Percentiles rank a stretch among this genome's conserved stretches.
These are phyloP conservation scores for Magallana gigas DNA, from an alignment of 1,140 invertebrate species.

Conservation along the genomic window DNA sequence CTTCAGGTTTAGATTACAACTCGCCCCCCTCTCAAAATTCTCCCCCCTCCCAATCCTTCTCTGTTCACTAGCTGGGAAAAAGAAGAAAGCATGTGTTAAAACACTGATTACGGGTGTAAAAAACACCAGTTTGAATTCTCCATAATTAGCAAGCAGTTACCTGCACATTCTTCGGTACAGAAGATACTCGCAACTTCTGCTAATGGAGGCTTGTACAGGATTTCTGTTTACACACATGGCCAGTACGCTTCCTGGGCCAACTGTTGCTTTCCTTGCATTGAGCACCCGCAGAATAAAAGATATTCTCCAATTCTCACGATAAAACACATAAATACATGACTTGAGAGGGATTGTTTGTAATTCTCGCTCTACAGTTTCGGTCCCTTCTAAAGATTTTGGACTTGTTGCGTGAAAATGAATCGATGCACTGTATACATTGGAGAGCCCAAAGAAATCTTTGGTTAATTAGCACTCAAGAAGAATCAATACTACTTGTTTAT, in stretches of 20 bases:
- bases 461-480: slow-evolving; percentile 27
- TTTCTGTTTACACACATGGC: slow-evolving; percentile 35
- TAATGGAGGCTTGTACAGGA: slow-evolving; percentile 8
- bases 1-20: slow-evolving; percentile 28
- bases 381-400: neutral
- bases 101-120: slow-evolving; percentile 20
- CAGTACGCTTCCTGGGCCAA: slow-evolving; percentile 2
- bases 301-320: neutral
- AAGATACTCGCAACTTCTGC: slow-evolving; percentile 11
- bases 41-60: neutral
- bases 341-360: neutral
- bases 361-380: slow-evolving; percentile 2
- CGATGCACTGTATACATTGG: neutral
- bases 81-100: slow-evolving; percentile 22
- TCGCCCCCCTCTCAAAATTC: slow-evolving; percentile 1
- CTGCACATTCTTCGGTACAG: slow-evolving; percentile 25
- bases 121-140: slow-evolving; percentile 17
- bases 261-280: neutral
- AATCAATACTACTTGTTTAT: slow-evolving; percentile 24
- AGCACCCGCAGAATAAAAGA: no score
- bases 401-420: slow-evolving; percentile 28
- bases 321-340: slow-evolving; percentile 15
- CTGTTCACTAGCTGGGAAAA: neutral
- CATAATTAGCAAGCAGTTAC: slow-evolving; percentile 17
- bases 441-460: slow-evolving; percentile 15